Conservation (phyloP, 2,797 vertebrate genomes). For the Potorous gilbertii region DNA sequence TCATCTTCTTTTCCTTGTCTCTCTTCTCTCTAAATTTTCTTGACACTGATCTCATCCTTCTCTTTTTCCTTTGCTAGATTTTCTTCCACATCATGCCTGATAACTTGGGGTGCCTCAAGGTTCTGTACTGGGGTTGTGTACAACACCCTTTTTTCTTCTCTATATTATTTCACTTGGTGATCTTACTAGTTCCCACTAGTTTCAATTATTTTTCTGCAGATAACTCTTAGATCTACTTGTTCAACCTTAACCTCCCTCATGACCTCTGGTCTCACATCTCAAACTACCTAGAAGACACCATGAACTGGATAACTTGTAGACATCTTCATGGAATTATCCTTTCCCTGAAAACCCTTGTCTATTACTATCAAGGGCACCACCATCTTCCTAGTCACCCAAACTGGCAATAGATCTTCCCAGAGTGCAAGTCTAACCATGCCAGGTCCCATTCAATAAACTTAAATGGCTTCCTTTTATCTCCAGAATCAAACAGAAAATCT, state of each 20-base stretch:
- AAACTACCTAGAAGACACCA: neutral
- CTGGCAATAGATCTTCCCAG: neutral
- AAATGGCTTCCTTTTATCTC: neutral
- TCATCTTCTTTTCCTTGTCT: neutral
- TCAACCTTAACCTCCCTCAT: neutral
- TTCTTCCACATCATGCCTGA: neutral
- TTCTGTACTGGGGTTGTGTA: neutral
- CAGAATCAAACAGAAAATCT: neutral
- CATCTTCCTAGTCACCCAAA: neutral
- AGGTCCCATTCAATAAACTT: neutral
- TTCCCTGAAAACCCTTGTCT: neutral
- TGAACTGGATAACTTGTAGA: neutral
- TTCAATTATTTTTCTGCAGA: neutral
- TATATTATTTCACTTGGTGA: neutral
- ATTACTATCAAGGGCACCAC: neutral
- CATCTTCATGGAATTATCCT: neutral
- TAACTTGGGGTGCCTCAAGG: neutral
- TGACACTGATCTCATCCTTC: neutral
- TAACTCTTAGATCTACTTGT: neutral
- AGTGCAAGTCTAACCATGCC: neutral
- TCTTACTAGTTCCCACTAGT: neutral
- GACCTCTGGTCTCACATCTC: neutral
- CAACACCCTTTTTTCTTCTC: neutral
- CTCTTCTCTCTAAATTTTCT: neutral
- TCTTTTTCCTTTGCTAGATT: neutral